These are phyloP conservation scores for Cephalopachus bancanus DNA, from an alignment of 2,797 vertebrate genomes.

Conservation along the genomic window DNA sequence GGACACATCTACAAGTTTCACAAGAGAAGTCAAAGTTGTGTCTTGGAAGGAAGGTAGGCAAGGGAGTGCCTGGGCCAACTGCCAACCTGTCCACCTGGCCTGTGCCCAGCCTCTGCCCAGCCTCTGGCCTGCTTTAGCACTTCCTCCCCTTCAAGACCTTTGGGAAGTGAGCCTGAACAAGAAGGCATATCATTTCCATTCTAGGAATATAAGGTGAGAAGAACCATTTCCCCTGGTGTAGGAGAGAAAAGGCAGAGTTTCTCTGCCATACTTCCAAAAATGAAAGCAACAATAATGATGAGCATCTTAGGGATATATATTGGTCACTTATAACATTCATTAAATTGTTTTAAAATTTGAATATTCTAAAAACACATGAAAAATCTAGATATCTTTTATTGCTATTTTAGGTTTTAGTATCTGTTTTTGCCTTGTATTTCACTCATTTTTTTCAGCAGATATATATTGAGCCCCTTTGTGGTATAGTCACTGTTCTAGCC, in stretches of 20 bases:
- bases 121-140: too few relatives aligned
- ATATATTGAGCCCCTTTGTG: neutral
- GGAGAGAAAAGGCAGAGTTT: neutral
- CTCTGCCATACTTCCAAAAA: neutral
- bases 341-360: neutral
- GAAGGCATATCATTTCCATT: neutral
- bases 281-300: neutral
- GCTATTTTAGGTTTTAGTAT: neutral
- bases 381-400: neutral
- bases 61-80: neutral
- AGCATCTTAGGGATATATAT: neutral
- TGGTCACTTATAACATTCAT: neutral
- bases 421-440: constrained; percentile 24
- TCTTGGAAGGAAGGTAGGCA: neutral
- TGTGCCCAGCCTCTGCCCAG: too few relatives aligned
- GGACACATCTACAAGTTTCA: neutral
- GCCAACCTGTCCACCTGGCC: neutral
- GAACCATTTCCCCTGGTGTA: neutral
- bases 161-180: neutral
- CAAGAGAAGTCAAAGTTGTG: neutral
- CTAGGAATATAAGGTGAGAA: neutral
- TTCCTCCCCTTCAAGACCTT: neutral
- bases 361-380: constrained; percentile 52
- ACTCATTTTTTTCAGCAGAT: neutral
- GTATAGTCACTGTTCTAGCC: neutral